Conservation (phyloP, 2,113 vertebrate genomes). For the Eptatretus burgeri region DNA sequence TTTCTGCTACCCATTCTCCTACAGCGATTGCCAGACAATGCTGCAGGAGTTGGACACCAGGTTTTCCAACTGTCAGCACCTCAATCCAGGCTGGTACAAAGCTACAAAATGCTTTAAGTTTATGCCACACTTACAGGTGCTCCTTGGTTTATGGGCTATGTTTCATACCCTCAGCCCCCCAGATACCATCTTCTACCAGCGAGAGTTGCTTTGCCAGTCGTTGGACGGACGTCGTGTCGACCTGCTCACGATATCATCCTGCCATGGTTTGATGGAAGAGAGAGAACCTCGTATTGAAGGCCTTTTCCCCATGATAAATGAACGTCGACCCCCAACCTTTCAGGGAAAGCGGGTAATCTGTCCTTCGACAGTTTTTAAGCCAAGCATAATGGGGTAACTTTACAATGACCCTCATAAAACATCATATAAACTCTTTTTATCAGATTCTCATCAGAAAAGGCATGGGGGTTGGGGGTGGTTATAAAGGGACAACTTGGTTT, state of each 20-base stretch:
- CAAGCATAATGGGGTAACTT: too few relatives aligned
- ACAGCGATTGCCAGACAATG: constrained; percentile 66
- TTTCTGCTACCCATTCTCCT: constrained; percentile 90
- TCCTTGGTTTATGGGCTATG: too few relatives aligned
- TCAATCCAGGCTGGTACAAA: constrained; percentile 35
- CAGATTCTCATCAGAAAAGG: too few relatives aligned
- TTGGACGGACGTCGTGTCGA: constrained; percentile 64
- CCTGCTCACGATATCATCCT: constrained; percentile 62
- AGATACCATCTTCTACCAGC: constrained; percentile 51
- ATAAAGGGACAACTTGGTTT: too few relatives aligned
- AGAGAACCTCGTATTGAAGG: constrained; percentile 52
- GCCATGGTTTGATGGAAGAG: constrained; percentile 47
- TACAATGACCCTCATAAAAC: too few relatives aligned
- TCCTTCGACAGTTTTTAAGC: too few relatives aligned
- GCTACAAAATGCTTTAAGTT: too few relatives aligned
- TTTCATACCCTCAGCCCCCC: constrained; percentile 18
- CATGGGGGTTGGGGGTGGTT: too few relatives aligned
- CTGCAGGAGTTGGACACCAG: constrained; percentile 39
- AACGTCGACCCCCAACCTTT: constrained; percentile 40
- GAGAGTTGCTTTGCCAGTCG: constrained; percentile 61
- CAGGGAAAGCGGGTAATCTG: constrained; percentile 39
- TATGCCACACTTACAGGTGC: too few relatives aligned
- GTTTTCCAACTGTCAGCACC: constrained; percentile 23
- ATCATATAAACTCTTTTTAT: too few relatives aligned
- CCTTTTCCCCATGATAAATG: constrained; percentile 46